phyloP scores from a whole-genome alignment of 1,140 invertebrate genomes.

The Geopemphigus sp. region DNA sequence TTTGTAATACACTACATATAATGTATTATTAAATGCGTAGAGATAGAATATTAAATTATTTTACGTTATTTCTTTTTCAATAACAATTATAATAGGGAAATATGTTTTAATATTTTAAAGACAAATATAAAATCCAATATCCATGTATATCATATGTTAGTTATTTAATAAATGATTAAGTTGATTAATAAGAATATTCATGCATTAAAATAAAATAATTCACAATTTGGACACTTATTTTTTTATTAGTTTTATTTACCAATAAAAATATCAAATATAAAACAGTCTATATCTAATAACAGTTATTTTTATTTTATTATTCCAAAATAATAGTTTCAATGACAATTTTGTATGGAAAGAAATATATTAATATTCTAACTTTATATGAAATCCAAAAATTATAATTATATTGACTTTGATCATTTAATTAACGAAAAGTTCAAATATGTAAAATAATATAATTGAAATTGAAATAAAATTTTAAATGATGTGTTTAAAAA shows the following conservation, averaged over 20 bases:
- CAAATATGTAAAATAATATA: not conserved
- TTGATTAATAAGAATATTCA: no score
- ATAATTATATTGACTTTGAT: not conserved
- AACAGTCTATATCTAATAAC: slow-evolving; percentile 16
- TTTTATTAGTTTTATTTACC: not conserved
- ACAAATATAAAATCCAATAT: no score
- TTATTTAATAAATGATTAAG: no score
- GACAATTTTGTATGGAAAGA: not conserved
- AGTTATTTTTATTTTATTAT: not conserved
- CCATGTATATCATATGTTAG: no score
- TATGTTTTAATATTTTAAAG: no score
- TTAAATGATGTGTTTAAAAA: not conserved
- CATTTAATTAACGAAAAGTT: not conserved
- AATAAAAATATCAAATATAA: not conserved
- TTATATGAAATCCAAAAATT: not conserved
- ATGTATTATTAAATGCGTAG: not conserved
- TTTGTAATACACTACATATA: no score
- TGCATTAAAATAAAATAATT: no score
- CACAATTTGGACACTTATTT: not conserved
- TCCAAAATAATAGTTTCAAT: not conserved
- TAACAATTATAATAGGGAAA: no score
- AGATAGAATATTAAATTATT: not conserved
- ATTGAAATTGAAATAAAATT: not conserved
- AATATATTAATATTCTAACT: not conserved
- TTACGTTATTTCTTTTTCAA: no score